Conservation (phyloP, 2,113 vertebrate genomes). For the Phainopepla nitens region DNA sequence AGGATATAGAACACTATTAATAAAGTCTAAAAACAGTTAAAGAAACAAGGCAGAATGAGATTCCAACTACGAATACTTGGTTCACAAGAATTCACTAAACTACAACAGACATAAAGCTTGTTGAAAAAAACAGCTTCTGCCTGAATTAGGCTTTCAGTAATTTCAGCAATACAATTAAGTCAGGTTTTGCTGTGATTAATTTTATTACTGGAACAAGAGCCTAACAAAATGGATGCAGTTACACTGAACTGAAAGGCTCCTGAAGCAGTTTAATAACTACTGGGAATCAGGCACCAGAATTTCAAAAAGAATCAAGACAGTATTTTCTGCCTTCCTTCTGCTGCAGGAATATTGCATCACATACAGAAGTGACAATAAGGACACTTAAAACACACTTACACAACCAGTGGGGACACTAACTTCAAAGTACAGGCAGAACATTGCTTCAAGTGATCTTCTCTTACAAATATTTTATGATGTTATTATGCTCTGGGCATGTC, state of each 20-base stretch:
- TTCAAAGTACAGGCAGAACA: neutral
- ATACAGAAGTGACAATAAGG: constrained; percentile 17
- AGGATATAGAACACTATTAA: neutral
- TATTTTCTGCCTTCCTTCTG: neutral
- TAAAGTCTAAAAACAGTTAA: neutral
- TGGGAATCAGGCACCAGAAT: neutral
- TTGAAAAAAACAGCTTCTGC: neutral
- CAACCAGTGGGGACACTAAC: neutral
- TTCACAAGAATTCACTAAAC: neutral
- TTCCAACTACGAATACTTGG: neutral
- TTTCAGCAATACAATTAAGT: neutral
- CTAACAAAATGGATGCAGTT: neutral
- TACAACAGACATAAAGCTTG: neutral
- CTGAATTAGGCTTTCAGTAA: neutral
- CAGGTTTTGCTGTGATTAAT: neutral
- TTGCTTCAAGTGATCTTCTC: neutral
- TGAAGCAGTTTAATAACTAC: neutral
- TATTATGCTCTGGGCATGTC: neutral
- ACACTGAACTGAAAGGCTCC: neutral
- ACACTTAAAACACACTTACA: neutral
- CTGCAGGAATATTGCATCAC: neutral
- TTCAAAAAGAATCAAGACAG: neutral
- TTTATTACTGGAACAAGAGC: neutral
- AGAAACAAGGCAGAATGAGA: neutral
- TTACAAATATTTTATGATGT: neutral